Evolutionary conservation across 1,140 invertebrate species (phyloP), one percentile per base, ranked within the genome.

Genomic region (Heliconius himera): DNA sequence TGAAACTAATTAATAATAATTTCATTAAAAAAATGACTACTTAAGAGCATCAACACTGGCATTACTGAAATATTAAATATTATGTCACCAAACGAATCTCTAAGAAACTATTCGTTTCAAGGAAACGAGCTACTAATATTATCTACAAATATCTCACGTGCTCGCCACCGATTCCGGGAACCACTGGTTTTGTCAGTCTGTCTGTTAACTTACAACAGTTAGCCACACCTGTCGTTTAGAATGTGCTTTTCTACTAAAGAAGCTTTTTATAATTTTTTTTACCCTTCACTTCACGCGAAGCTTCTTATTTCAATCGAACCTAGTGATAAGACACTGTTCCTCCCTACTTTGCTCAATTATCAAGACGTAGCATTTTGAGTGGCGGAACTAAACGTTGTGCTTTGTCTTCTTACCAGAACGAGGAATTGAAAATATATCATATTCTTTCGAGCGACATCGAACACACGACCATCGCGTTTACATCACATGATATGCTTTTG

Each of bases 111-210:
- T 9, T 13, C 60, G 60, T 66, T 66, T 66, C 60, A 66, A 66
- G 60, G 60, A 66, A 66, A 26, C 22, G 20, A 26, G 26, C 60
- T 29, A 66, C 60, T 66, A 66, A 66, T 66, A 66, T 66, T 13
- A 66, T 66, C 60, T 29, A 66, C 60, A 66, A 66, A 66, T 66
- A 66, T 66, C 60, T 66, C 60, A 66, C 60, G 60, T 66, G 60
- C 22, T 66, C 60, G 60, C 60, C 60, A 29, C 60, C 3, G 22
- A 66, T 66, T 66, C 60, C 60, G 22, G 60, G 60, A 66, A 66
- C 22, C 60, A n/a, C 22, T 66, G 60, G n/a, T 29, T 66, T 29
- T 66, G 11, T 66, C 60, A 66, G 22, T 29, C 60, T 29, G 26
- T 29, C 60, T 66, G 60, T 66, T 66, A 66, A 66, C 60, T 26